Base-by-base conservation (phyloP, 37 sponge, comb jelly and placozoan species). In the Spongia lamella region DNA sequence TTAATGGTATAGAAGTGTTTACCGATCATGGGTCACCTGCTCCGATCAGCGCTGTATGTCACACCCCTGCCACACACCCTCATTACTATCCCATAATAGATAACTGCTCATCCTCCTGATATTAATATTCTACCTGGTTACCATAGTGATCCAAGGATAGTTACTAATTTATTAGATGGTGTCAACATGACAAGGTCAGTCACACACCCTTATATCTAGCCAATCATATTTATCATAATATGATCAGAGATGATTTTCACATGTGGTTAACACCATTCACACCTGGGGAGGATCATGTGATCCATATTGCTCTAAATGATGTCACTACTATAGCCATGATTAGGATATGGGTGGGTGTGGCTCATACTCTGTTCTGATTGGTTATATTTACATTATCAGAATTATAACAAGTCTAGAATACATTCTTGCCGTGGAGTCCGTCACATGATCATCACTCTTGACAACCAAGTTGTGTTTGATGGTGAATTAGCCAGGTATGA, bases 351-450 rank as follows among this genome's bases (percentile, higher is more conserved):
- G 94, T 94, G 52, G 49, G 88, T 56, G 27, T 22, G 16, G 9
- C 47, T 43, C 5, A 43, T 43, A 31, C 22, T 67, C 24, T 59
- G 61, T 1, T 34, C 7, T 68, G 70, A 38, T 38, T 25, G 0
- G 9, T 0, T 38, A 49, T 9, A 24, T 49, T 1, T 6, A 39
- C 37, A n/a, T 27, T 43, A 37, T 21, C 39, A 94, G 94, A 98
- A 98, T 76, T 98, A 98, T 79, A 98, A 98, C 82, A 98, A 98
- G 73, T 95, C 96, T 34, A 86, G 96, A 32, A 94, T 97, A 17
- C 98, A 97, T 73, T 97, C 99, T 0, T 79, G 70, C 60, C 79
- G 99, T 36, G 99, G 99, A 21, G 99, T 82, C 19, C 39, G 93
- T 16, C 82, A 86, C 31, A 65, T 95, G 34, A 78, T 84, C 37